Conservation (phyloP, 2,797 vertebrate species). For the Acanthiza pusilla region DNA sequence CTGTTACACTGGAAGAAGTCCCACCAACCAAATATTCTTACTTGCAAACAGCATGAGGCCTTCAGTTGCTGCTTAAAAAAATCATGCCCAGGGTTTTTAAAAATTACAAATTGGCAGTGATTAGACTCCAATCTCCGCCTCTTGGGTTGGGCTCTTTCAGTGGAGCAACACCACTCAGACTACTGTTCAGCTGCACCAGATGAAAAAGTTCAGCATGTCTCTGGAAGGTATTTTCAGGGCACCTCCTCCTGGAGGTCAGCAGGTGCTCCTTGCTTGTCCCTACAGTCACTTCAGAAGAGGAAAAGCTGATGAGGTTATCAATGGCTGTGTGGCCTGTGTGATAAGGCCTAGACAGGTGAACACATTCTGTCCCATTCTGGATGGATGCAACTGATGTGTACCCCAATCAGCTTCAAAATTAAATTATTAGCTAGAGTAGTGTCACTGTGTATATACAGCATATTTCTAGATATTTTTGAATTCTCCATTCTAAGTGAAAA, state of each 20-base stretch:
- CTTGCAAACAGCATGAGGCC: background rate
- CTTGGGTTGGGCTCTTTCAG: background rate
- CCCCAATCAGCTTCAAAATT: background rate
- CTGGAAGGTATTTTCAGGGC: background rate
- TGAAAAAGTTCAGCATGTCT: background rate
- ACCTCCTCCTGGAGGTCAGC: background rate
- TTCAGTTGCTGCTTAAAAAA: background rate
- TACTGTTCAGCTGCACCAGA: background rate
- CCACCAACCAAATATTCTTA: background rate
- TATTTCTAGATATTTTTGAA: background rate
- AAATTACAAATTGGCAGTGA: background rate
- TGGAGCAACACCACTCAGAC: background rate
- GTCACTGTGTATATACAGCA: background rate
- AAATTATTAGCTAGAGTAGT: background rate
- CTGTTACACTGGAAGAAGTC: background rate
- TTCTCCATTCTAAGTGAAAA: background rate
- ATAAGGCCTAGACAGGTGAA: background rate
- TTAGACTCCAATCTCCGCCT: background rate
- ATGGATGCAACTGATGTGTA: background rate
- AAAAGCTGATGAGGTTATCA: background rate
- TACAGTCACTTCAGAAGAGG: background rate
- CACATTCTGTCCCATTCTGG: background rate
- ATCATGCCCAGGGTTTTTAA: background rate
- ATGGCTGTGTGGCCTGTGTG: background rate
- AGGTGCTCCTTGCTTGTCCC: background rate